These are phyloP conservation scores for Acanthosepion lycidas DNA, from an alignment of 2,888 invertebrate genomes.

Conservation along the genomic window DNA sequence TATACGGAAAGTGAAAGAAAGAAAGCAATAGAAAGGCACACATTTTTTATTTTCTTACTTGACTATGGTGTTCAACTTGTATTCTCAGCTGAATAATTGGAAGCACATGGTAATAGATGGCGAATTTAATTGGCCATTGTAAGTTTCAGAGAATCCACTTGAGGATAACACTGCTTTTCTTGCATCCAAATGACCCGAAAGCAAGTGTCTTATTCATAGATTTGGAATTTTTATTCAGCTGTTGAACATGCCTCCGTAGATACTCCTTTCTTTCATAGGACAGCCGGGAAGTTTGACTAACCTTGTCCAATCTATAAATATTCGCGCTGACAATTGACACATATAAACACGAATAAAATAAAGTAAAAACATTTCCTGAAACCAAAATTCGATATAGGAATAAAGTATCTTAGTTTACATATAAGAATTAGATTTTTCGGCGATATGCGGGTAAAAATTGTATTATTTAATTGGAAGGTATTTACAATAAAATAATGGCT, in stretches of 20 bases:
- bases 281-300: too few species aligned
- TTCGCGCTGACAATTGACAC: too few species aligned
- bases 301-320: too few species aligned
- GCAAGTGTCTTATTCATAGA: not conserved
- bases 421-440: too few species aligned
- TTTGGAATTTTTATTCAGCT: not conserved
- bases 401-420: not conserved
- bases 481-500: too few species aligned
- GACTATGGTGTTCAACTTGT: not conserved
- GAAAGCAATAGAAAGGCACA: not conserved
- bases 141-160: not conserved
- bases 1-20: not conserved
- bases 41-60: not conserved
- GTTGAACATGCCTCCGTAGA: not conserved
- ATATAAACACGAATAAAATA: too few species aligned
- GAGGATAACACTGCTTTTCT: not conserved
- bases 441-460: too few species aligned
- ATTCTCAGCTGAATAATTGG: not conserved
- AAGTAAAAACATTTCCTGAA: too few species aligned
- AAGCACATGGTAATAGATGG: not conserved
- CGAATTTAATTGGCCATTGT: not conserved
- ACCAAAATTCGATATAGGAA: not conserved
- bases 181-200: not conserved
- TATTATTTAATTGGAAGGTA: too few species aligned
- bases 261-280: too few species aligned